Conservation (phyloP, 2,888 invertebrate species). For the Oligia strigilis region DNA sequence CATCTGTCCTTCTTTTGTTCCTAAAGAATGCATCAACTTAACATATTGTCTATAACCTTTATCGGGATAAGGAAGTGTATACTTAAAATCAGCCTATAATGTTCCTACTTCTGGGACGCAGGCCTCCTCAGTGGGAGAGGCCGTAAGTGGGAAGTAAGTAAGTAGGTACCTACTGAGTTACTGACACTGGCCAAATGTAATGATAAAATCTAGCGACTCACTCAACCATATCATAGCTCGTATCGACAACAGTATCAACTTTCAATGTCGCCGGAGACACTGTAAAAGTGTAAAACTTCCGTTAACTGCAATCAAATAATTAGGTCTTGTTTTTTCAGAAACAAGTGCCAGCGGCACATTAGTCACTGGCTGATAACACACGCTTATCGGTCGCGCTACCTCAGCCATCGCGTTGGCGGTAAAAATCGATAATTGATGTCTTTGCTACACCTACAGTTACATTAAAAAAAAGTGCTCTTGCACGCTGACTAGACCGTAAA, state of each 20-base stretch:
- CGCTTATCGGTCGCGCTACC: conserved; percentile 58
- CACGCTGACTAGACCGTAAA: conserved; percentile 14
- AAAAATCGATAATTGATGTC: conserved; percentile 55
- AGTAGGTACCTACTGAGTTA: not conserved
- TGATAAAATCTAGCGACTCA: conserved; percentile 26
- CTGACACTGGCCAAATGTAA: conserved; percentile 4
- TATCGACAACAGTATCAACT: conserved; percentile 33
- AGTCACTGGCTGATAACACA: conserved; percentile 59
- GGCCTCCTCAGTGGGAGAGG: too few species aligned
- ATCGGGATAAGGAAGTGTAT: not conserved
- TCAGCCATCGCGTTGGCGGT: conserved; percentile 29
- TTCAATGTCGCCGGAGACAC: conserved; percentile 29
- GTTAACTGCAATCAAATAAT: conserved; percentile 23
- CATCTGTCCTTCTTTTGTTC: not conserved
- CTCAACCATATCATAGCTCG: conserved; percentile 29
- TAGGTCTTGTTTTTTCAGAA: conserved; percentile 25
- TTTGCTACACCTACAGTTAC: conserved; percentile 1
- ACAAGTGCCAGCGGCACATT: conserved; percentile 40
- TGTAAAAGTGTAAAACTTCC: conserved; percentile 44
- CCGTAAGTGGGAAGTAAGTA: too few species aligned
- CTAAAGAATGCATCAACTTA: not conserved
- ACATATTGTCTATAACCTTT: not conserved
- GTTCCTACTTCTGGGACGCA: too few species aligned
- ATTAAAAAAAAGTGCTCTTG: not conserved
- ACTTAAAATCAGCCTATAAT: too few species aligned